phyloP scores from a whole-genome alignment of 2,113 vertebrate genomes.

The Cisticola juncidis region DNA sequence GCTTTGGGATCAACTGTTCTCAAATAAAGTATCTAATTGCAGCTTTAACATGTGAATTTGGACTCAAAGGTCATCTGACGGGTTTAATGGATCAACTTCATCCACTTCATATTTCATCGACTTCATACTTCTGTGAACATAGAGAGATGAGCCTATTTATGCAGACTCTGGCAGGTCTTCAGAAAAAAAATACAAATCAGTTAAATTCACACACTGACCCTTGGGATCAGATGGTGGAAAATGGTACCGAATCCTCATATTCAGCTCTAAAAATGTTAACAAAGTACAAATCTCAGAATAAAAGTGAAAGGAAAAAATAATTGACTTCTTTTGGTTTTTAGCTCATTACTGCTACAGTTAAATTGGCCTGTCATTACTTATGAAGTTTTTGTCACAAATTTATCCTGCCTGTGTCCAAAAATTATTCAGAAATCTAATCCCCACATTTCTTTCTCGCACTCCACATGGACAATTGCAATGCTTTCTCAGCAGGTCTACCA shows the following conservation, averaged over 20 bases:
- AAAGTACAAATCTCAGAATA: not conserved
- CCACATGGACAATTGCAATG: not conserved
- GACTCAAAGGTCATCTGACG: not conserved
- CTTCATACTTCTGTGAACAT: fast-evolving
- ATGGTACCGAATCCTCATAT: not conserved
- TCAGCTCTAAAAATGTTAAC: not conserved
- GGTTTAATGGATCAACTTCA: not conserved
- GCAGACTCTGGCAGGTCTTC: not conserved
- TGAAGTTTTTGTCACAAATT: not conserved
- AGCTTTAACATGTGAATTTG: not conserved
- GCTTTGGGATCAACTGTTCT: not conserved
- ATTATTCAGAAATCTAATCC: constrained; percentile 36
- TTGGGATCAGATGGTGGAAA: not conserved
- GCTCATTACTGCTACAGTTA: not conserved
- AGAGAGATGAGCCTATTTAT: not conserved
- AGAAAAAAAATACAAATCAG: not conserved
- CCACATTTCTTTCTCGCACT: not conserved
- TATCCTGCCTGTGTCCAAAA: not conserved
- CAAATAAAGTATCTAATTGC: not conserved
- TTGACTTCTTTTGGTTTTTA: not conserved
- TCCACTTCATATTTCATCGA: not conserved
- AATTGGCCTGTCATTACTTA: not conserved
- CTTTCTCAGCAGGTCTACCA: constrained; percentile 48
- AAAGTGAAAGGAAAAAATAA: not conserved
- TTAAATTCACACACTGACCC: fast-evolving